Conservation (phyloP, 2,797 vertebrate species). For the Sebastes ruberrimus region DNA sequence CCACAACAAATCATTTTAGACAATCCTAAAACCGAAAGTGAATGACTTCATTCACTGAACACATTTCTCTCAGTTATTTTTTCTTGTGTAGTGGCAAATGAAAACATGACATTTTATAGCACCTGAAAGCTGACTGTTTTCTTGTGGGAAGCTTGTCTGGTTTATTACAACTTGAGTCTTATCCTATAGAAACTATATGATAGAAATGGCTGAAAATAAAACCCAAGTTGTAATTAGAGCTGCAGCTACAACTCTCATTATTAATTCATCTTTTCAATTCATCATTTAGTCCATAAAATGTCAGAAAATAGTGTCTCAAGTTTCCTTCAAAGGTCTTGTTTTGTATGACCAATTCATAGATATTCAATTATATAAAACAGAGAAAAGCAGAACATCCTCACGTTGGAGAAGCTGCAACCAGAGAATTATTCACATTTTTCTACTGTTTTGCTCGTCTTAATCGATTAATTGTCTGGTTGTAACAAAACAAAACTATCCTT, state of each 20-base stretch:
- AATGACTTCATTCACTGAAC: neutral
- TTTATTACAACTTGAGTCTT: neutral
- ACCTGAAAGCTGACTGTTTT: neutral
- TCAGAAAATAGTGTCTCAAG: neutral
- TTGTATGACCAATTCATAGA: accelerated
- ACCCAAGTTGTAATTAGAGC: neutral
- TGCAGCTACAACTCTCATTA: neutral
- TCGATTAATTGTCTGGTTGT: neutral
- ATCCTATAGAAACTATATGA: neutral
- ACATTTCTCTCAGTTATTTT: neutral
- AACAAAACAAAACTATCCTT: neutral
- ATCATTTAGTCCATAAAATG: neutral
- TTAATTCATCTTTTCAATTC: neutral
- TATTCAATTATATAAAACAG: neutral
- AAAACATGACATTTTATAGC: neutral
- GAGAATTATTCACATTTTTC: neutral
- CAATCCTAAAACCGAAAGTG: neutral
- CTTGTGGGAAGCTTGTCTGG: neutral
- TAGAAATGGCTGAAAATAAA: neutral
- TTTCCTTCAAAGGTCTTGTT: neutral
- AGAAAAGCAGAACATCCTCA: neutral
- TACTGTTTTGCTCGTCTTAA: neutral
- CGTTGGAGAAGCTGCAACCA: neutral
- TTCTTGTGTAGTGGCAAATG: neutral
- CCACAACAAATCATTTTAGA: neutral